Conservation (phyloP, 2,888 invertebrate species). For the Drosophila ezoana region DNA sequence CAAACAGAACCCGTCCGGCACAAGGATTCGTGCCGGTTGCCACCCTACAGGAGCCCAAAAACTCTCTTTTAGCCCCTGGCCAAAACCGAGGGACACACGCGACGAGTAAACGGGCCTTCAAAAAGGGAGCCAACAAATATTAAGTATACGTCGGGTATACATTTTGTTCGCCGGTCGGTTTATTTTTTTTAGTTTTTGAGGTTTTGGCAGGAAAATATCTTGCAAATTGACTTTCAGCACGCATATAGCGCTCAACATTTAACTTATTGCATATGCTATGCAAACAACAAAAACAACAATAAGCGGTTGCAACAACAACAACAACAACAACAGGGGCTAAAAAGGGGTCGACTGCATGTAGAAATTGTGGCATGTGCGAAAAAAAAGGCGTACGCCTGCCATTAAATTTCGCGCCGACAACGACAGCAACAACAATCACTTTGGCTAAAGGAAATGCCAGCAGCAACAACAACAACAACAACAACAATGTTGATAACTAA, state of each 20-base stretch:
- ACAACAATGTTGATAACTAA: slow-evolving; percentile 64
- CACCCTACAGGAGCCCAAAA: background rate
- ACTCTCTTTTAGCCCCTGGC: background rate
- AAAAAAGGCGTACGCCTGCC: slow-evolving; percentile 74
- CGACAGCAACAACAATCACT: slow-evolving; percentile 28
- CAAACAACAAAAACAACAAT: slow-evolving; percentile 18
- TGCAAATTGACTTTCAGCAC: slow-evolving; percentile 76
- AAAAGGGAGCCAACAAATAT: slow-evolving; percentile 33
- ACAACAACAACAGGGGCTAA: slow-evolving; percentile 26
- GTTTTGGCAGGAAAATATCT: slow-evolving; percentile 65
- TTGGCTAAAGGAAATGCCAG: slow-evolving; percentile 47
- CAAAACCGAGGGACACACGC: slow-evolving; percentile 34
- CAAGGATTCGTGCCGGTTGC: slow-evolving; percentile 34
- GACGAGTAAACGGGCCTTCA: slow-evolving; percentile 15
- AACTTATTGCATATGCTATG: slow-evolving; percentile 44
- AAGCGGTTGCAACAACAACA: slow-evolving; percentile 2
- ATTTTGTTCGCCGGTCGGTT: slow-evolving; percentile 24
- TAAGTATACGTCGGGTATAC: slow-evolving; percentile 68
- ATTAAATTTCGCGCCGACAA: slow-evolving; percentile 73
- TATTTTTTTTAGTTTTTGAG: slow-evolving; percentile 19
- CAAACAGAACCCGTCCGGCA: slow-evolving; percentile 56
- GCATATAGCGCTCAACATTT: slow-evolving; percentile 61
- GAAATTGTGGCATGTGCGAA: slow-evolving; percentile 72
- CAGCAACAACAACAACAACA: slow-evolving; percentile 31
- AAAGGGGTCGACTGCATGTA: slow-evolving; percentile 47